Base-by-base conservation (phyloP, 2,113 vertebrate species). In the Solea senegalensis region DNA sequence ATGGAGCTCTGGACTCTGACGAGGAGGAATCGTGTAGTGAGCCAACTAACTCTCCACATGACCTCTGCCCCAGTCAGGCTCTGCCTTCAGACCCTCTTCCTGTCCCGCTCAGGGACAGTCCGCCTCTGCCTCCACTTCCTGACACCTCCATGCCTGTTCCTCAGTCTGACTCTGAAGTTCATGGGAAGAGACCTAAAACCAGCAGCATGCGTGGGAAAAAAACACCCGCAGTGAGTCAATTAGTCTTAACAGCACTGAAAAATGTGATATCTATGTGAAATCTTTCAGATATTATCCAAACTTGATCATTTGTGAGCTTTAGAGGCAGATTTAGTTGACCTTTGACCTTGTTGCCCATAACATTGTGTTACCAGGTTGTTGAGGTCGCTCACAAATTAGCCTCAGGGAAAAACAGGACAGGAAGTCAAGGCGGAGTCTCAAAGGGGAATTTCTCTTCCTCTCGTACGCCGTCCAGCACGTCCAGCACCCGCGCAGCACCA, bases 91-190 rank as follows among this genome's bases (percentile, higher is more conserved):
- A 97, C 88, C 96, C 96, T 0, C 90, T 88, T 13, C 96, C 96
- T 0, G 92, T 92, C n/a, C 91, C 94, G 0, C 87, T 95, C 60
- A 96, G 93, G 71, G 96, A 96, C 53, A 94, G 95, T 4, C 94
- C 91, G 0, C 97, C 97, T 0, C 77, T 95, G 65, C 94, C 96
- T 0, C 95, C 95, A 13, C 94, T 93, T 1, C 96, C 96, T 0
- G 94, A 95, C 0, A 82, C 95, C 78, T 96, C 96, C 88, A 99
- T 98, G 97, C 95, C 95, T 5, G 96, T 91, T 45, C 90, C 90
- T 27, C 89, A 96, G 87, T 95, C 95, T 0, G 96, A 97, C 52
- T 71, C 90, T 2, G 89, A 95, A 4, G 76, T 88, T 1, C 86
- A 89, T 0, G 56, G 81, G n/a, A 92, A 87, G 41, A 66, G 72